Conservation (phyloP, 2,797 vertebrate genomes). For the Anisognathus igniventris region DNA sequence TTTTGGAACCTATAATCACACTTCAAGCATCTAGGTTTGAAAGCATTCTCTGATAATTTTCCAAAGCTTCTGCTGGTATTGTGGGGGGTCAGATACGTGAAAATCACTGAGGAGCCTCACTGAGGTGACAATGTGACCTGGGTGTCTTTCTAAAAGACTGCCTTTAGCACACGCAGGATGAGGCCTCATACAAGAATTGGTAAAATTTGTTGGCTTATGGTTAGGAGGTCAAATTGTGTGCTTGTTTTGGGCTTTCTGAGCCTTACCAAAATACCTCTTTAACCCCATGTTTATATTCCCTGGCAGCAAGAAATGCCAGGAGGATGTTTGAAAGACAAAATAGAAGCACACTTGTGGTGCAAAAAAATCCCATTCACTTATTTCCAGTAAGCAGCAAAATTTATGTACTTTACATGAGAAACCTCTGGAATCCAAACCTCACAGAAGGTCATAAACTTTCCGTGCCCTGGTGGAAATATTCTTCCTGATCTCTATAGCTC, state of each 20-base stretch:
- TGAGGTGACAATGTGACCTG: neutral
- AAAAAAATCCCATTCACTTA: neutral
- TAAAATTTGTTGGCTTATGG: neutral
- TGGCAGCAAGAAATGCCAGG: neutral
- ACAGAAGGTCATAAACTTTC: neutral
- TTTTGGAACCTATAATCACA: conserved; percentile 1
- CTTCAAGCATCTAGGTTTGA: neutral
- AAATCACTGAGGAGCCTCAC: neutral
- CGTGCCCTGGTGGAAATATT: neutral
- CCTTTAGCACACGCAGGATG: neutral
- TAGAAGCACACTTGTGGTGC: fast-evolving
- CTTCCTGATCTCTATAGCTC: neutral
- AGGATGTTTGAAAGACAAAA: neutral
- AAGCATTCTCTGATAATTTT: neutral
- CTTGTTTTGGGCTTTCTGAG: neutral
- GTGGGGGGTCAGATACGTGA: neutral
- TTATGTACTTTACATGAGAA: neutral
- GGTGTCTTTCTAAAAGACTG: neutral
- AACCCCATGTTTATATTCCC: neutral
- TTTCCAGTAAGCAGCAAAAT: neutral
- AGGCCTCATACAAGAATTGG: neutral
- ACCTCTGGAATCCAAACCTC: neutral
- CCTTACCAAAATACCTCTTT: neutral
- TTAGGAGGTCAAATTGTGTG: neutral
- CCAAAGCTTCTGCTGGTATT: neutral